Evolutionary conservation across 1,140 invertebrate species (phyloP), one percentile per base, ranked within the genome.

Genomic region (Colletes gigas): DNA sequence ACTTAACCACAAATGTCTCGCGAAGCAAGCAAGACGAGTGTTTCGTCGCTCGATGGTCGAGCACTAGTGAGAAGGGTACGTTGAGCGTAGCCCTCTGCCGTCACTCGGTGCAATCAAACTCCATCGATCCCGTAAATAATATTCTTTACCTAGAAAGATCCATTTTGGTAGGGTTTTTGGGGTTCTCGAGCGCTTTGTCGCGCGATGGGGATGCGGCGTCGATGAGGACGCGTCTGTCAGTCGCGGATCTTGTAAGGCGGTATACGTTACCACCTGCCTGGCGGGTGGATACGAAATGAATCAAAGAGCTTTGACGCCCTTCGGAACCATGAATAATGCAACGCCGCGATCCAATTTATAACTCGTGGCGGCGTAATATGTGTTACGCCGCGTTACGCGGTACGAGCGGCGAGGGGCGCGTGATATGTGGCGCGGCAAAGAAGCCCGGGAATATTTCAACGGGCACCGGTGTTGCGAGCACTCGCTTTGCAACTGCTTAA

Each of bases 321-420:
- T 89, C 87, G 86, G 82, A 85, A 88, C 84, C 90, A 91, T 91
- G 90, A 91, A 91, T 91, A 91, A 91, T 91, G 90, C 89, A 91
- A 84, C 81, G 83, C 75, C 76, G 87, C 85, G 85, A 89, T 91
- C 89, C 89, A 89, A 91, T 89, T 89, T 91, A 89, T 91, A 90
- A 90, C 90, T 90, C 89, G 89, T 86, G 88, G 86, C 86, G 86
- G 81, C 79, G 88, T 90, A 90, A 91, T 89, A 89, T 90, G 90
- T 89, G 89, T 90, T 88, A 85, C 75, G 59, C 78, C 77, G 78
- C 72, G 87, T 84, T 80, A 86, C 82, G 84, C 69, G 84, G 75
- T 55, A 66, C 83, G 50, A 0, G 19, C 17, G 62, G 73, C 57
- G 78, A 41, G 41, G 63, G 57, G 76, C 19, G 47, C 65, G 65